Evolutionary conservation across 64 coral and sea anemone genomes (phyloP).

Genomic region (Montipora sp.): DNA sequence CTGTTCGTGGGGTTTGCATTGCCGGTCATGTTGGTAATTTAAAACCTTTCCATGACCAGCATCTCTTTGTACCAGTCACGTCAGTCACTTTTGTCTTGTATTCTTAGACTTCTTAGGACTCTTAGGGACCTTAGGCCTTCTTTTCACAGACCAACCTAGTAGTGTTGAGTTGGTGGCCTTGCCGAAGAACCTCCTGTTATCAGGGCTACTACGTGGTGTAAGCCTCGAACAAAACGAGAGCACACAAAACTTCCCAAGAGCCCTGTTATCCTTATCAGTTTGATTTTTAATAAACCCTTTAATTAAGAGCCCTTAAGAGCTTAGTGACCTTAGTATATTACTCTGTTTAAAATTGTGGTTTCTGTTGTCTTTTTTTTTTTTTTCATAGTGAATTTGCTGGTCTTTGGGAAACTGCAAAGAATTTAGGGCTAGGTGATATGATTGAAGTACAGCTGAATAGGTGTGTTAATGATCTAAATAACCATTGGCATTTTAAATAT

Average conservation of each 20-base stretch:
- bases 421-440: slow-evolving; percentile 47
- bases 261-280: not conserved
- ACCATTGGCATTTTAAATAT: slow-evolving; percentile 17
- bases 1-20: not conserved
- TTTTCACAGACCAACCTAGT: not conserved
- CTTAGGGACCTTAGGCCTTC: not conserved
- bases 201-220: too few species aligned
- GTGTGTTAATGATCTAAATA: not conserved
- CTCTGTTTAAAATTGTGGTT: slow-evolving; percentile 37
- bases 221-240: too few species aligned
- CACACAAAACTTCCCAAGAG: too few species aligned
- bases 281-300: not conserved
- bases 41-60: slow-evolving; percentile 31
- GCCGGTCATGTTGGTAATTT: not conserved
- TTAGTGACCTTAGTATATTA: not conserved
- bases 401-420: slow-evolving; percentile 62
- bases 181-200: slow-evolving; percentile 13
- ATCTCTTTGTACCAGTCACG: slow-evolving; percentile 28
- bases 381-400: slow-evolving; percentile 66
- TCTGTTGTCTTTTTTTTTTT: slow-evolving; percentile 31
- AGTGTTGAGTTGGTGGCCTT: slow-evolving; percentile 16
- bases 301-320: not conserved
- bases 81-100: not conserved
- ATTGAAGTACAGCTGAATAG: slow-evolving; percentile 31
- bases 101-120: not conserved